phyloP scores from a whole-genome alignment of 2,797 vertebrate genomes.

The Mormyrus proboscirostris region DNA sequence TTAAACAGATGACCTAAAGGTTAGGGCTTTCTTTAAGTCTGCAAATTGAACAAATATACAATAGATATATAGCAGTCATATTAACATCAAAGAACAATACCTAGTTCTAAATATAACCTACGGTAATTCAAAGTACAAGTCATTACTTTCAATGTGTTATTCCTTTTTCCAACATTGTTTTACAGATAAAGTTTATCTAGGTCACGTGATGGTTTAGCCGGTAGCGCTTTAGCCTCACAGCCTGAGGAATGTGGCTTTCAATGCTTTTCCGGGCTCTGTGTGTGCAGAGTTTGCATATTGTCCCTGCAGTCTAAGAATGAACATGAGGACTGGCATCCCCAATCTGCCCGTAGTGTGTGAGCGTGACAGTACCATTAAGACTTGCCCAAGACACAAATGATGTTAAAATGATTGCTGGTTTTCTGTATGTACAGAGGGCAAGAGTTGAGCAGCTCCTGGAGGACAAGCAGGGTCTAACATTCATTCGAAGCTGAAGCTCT shows the following conservation, averaged over 20 bases:
- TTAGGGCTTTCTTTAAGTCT: not conserved
- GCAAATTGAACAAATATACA: not conserved
- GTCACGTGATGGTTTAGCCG: not conserved
- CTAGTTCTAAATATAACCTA: not conserved
- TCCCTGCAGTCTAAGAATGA: not conserved
- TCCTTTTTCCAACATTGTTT: not conserved
- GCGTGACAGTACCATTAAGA: not conserved
- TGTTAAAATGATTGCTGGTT: not conserved
- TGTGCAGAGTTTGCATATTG: not conserved
- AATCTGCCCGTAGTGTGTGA: not conserved
- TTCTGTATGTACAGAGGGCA: conserved; percentile 8
- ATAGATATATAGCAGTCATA: not conserved
- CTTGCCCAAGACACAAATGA: not conserved
- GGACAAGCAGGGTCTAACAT: not conserved
- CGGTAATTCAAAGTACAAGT: not conserved
- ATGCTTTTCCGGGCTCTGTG: not conserved
- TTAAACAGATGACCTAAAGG: not conserved
- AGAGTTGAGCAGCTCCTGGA: conserved; percentile 24
- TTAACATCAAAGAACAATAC: not conserved
- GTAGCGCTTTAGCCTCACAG: not conserved
- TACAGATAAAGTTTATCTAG: not conserved
- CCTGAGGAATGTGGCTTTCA: not conserved
- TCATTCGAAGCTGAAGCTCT: conserved; percentile 9
- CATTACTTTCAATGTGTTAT: not conserved
- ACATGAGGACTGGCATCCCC: not conserved